These are phyloP conservation scores for Garrulus glandarius DNA, from an alignment of 2,797 vertebrate species.

Conservation along the genomic window DNA sequence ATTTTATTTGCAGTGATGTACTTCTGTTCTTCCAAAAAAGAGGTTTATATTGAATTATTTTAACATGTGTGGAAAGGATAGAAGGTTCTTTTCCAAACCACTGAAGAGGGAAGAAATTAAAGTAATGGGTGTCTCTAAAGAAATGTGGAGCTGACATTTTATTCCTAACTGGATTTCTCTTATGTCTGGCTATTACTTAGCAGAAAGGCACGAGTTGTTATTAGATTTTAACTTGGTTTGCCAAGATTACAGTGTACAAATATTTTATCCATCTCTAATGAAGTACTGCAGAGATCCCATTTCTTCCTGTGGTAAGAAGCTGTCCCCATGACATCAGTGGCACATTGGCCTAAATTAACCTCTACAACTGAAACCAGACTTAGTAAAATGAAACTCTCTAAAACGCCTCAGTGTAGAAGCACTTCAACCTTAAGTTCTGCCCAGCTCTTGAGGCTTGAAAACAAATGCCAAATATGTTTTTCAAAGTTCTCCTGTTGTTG, in stretches of 20 bases:
- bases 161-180: not conserved
- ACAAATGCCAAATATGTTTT: not conserved
- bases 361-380: not conserved
- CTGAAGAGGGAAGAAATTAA: not conserved
- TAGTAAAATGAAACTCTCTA: not conserved
- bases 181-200: not conserved
- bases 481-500: not conserved
- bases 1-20: not conserved
- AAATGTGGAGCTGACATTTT: not conserved
- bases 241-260: not conserved
- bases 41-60: not conserved
- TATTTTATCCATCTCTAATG: not conserved
- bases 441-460: not conserved
- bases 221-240: not conserved
- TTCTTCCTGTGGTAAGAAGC: not conserved
- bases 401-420: not conserved
- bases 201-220: not conserved
- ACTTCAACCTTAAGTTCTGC: not conserved
- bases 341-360: not conserved
- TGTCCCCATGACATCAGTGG: not conserved
- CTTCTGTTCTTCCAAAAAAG: not conserved
- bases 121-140: not conserved
- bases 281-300: not conserved
- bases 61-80: not conserved
- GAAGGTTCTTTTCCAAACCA: not conserved